These are phyloP conservation scores for Diorhabda elongata DNA, from an alignment of 1,140 invertebrate species.

Conservation along the genomic window DNA sequence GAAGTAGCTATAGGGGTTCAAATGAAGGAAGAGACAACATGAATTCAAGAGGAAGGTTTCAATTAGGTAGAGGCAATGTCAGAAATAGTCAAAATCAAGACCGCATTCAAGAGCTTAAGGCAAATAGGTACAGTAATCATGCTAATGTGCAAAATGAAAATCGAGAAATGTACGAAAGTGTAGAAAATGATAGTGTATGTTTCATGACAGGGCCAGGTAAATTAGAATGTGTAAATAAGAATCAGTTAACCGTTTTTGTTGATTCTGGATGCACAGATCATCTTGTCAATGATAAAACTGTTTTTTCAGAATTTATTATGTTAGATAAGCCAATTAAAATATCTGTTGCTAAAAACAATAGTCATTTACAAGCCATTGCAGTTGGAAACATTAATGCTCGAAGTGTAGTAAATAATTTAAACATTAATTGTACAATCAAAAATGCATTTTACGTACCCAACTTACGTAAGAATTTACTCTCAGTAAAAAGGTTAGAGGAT, in stretches of 20 bases:
- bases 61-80: not conserved
- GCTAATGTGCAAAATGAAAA: not conserved
- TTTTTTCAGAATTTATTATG: not conserved
- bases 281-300: not conserved
- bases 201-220: not conserved
- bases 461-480: conserved; percentile 3
- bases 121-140: not conserved
- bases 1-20: not conserved
- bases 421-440: not conserved
- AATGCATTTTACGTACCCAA: not conserved
- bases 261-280: not conserved
- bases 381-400: conserved; percentile 3
- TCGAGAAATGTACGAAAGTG: not conserved
- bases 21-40: too few species aligned
- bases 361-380: conserved; percentile 1
- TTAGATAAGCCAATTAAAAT: not conserved
- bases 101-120: not conserved
- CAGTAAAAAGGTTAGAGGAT: conserved; percentile 7
- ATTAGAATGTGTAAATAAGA: not conserved
- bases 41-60: too few species aligned
- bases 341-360: conserved; percentile 6
- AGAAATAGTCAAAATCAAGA: not conserved
- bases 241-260: not conserved
- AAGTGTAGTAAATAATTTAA: not conserved
- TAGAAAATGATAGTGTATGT: not conserved